Base-by-base conservation (phyloP, 1,140 invertebrate genomes). In the Anoplolepis gracilipes region DNA sequence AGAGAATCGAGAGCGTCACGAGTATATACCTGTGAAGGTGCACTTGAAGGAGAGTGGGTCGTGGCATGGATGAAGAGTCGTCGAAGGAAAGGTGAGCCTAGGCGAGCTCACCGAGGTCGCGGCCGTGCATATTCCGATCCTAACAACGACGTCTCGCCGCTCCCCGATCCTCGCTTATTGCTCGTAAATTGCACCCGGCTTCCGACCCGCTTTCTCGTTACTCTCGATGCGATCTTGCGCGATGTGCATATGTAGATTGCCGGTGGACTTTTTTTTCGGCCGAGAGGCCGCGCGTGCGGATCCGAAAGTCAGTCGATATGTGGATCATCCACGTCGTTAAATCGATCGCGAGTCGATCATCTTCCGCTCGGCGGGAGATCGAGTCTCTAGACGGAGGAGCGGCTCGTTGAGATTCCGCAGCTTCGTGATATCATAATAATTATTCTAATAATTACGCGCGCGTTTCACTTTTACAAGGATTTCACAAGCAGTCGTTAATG, bases 161-260 rank as follows among this genome's bases (percentile, higher is more conserved):
- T 82, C 85, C 86, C 86, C 88, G 61, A 49, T 46, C 64, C 86
- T 70, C 85, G 89, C 91, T 93, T 91, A 92, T 92, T 91, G 91
- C 92, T 91, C 92, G 92, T 93, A 92, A 92, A 92, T 92, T 92
- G 90, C 90, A 85, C 90, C 73, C 88, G 88, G 88, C 87, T 91
- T 84, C 87, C 90, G 90, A 92, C 90, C 88, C 87, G 91, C 91
- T 92, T 92, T 91, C 91, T 88, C 90, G 89, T 88, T 90, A 87
- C 85, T 87, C 78, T 85, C 86, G 78, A 90, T 87, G 75, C 59
- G 88, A 87, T 79, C 87, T 61, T 85, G 78, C 78, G 87, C 85
- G 87, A 85, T 73, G 81, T 90, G 88, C 79, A 19, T 49, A 90
- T 90, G 88, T 89, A 89, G 85, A 90, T 90, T 90, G 79, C 69